Base-by-base conservation (phyloP, 2,888 invertebrate species). In the Podabrus alpinus region DNA sequence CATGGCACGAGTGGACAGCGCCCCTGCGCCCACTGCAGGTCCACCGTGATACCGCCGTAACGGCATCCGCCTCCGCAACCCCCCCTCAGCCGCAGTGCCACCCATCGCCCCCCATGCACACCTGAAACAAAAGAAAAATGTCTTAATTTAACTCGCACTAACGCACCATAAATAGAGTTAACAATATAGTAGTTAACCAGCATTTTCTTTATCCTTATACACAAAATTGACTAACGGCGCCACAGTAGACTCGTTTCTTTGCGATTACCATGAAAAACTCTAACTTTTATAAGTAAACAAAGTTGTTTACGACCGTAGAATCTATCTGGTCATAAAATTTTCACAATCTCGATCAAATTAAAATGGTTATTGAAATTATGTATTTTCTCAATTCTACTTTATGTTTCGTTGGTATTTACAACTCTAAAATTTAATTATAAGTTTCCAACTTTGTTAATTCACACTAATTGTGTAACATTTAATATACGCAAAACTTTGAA, bases 11-110 rank as follows among this genome's bases (percentile, higher is more conserved):
- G 83, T 83, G 79, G 85, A 84, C 79, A 85, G 81, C 77, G 83
- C 83, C 77, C 84, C 82, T 82, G 84, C 84, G 80, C 85, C 89
- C 88, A 91, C 90, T 87, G 90, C 90, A 89, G 90, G 90, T 84
- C 89, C 90, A 87, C 90, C 85, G 72, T 84, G 85, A 70, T 82
- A 84, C 88, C 90, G 90, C 89, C 87, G 86, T 82, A 87, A 86
- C 86, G 87, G 88, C 87, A 87, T 88, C 84, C 86, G 88, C 85
- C 86, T 86, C 82, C 86, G 88, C 82, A 87, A 86, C 84, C 86
- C 86, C 84, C 85, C 86, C 84, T 87, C 87, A 86, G 84, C 85
- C 85, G 86, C 84, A 83, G 80, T 82, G 84, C 85, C 85, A 86
- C 86, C 86, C 87, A 87, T 87, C 87, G 88, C 88, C 88, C 88